These are phyloP conservation scores for Chymomyza caudatula DNA, from an alignment of 2,888 invertebrate genomes.

Conservation along the genomic window DNA sequence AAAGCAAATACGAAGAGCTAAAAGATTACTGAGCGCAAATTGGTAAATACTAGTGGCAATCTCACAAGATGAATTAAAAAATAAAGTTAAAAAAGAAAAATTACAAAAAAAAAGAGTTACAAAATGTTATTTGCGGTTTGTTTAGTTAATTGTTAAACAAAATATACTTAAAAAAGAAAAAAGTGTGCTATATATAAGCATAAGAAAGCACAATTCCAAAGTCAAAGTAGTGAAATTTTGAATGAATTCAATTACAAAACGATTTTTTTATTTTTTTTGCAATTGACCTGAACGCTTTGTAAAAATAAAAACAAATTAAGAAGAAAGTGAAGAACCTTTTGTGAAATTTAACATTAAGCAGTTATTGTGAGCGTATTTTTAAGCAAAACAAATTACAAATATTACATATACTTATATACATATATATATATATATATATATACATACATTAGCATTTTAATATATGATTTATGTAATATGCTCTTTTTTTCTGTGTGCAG, in stretches of 20 bases:
- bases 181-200: conserved; percentile 19
- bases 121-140: conserved; percentile 61
- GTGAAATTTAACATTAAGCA: conserved; percentile 60
- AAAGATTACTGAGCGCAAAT: conserved; percentile 17
- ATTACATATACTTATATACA: conserved; percentile 35
- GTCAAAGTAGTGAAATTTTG: conserved; percentile 17
- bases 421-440: conserved; percentile 39
- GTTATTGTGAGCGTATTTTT: conserved; percentile 63
- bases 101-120: conserved; percentile 28
- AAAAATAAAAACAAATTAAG: conserved; percentile 38
- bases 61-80: conserved; percentile 9
- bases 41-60: conserved; percentile 55
- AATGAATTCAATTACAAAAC: conserved; percentile 13
- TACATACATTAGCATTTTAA: conserved; percentile 1
- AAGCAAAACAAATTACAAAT: conserved; percentile 56
- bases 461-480: not conserved
- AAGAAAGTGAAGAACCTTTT: conserved; percentile 32
- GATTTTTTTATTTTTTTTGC: conserved; percentile 41
- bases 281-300: conserved; percentile 66
- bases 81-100: conserved; percentile 3
- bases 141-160: conserved; percentile 59
- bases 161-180: conserved; percentile 18
- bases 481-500: conserved; percentile 8
- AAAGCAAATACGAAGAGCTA: conserved; percentile 17
- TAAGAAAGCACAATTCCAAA: conserved; percentile 46